phyloP scores from a whole-genome alignment of 2,113 vertebrate genomes.

The Carassius auratus region DNA sequence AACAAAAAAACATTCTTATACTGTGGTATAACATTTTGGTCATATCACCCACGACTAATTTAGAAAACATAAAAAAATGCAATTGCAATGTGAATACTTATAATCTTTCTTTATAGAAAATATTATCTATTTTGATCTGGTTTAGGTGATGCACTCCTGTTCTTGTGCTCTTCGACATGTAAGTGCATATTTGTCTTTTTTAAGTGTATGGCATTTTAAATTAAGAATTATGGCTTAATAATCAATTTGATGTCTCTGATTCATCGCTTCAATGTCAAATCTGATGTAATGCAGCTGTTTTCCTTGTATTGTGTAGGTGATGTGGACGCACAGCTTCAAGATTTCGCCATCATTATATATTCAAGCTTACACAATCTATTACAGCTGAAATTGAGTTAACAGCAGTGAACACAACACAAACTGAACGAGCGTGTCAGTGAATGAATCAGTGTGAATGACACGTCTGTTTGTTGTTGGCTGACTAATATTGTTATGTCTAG shows the following conservation, averaged over 20 bases:
- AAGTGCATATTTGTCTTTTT: neutral
- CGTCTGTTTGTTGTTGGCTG: neutral
- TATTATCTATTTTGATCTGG: neutral
- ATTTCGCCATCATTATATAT: neutral
- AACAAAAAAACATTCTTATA: no score
- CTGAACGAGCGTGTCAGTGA: neutral
- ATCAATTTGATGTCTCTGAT: neutral
- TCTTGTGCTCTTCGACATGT: constrained; percentile 22
- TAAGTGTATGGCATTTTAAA: no score
- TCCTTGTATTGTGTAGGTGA: neutral
- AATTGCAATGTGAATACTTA: neutral
- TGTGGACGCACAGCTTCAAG: neutral
- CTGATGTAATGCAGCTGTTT: neutral
- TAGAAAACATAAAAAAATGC: no score
- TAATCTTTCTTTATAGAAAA: neutral
- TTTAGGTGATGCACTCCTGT: constrained; percentile 19
- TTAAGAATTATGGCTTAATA: neutral
- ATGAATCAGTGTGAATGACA: neutral
- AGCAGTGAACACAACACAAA: neutral
- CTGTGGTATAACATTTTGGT: no score
- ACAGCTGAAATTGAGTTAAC: neutral
- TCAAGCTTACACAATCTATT: constrained; percentile 28
- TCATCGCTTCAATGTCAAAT: neutral
- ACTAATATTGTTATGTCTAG: neutral
- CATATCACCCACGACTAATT: neutral